phyloP scores from a whole-genome alignment of 2,888 invertebrate genomes.

The Lithophane semibrunnea region DNA sequence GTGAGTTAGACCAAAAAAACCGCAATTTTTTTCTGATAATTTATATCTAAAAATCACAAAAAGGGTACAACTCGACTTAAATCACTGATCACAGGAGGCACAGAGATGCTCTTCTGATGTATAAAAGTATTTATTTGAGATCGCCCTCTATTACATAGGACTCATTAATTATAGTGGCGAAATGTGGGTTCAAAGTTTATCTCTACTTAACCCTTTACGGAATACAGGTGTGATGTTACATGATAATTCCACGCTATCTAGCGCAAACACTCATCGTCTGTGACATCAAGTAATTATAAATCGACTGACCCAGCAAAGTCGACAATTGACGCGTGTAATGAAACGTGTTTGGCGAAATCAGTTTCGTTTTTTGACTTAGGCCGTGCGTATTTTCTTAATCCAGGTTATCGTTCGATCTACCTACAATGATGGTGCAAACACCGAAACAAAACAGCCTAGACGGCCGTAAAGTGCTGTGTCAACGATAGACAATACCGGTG shows the following conservation, averaged over 20 bases:
- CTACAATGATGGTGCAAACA: not conserved
- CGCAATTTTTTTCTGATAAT: too few species aligned
- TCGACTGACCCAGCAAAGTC: slow-evolving; percentile 13
- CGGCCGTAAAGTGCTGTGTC: not conserved
- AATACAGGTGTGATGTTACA: not conserved
- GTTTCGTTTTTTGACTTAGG: slow-evolving; percentile 14
- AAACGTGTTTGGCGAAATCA: slow-evolving; percentile 22
- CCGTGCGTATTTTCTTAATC: not conserved
- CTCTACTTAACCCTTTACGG: not conserved
- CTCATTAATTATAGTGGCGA: not conserved
- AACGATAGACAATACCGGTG: not conserved
- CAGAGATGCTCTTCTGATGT: not conserved
- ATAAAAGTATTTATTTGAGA: not conserved
- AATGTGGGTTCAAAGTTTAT: not conserved
- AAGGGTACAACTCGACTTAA: too few species aligned
- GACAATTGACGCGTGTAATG: slow-evolving; percentile 21
- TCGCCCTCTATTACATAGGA: too few species aligned
- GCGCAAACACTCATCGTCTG: not conserved
- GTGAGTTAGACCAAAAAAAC: too few species aligned
- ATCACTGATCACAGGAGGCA: too few species aligned
- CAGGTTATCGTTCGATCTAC: not conserved
- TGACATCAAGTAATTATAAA: not conserved
- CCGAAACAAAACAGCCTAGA: not conserved
- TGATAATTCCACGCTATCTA: slow-evolving; percentile 2
- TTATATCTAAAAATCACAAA: too few species aligned